Conservation (phyloP, 2,888 invertebrate genomes). For the Ennomos erosarius region DNA sequence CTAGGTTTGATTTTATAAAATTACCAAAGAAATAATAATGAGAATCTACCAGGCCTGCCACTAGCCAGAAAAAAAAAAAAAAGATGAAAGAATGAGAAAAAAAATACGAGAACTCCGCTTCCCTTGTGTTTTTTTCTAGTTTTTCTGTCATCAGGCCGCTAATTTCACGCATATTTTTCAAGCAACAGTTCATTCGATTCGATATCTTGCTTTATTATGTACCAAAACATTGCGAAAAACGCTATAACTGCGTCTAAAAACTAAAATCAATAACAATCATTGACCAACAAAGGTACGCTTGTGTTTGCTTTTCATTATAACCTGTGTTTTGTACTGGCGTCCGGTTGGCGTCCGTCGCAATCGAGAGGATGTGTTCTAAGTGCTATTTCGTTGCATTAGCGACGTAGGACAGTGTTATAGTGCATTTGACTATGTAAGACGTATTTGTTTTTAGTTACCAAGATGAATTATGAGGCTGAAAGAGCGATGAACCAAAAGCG, state of each 20-base stretch:
- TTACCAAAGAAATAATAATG: background rate
- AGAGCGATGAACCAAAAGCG: slow-evolving; percentile 84
- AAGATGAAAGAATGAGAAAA: slow-evolving; percentile 70
- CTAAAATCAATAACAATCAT: slow-evolving; percentile 85
- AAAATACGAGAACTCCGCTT: slow-evolving; percentile 79
- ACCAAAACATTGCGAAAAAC: slow-evolving; percentile 71
- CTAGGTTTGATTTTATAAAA: background rate
- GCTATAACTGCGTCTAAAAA: slow-evolving; percentile 77
- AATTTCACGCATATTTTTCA: slow-evolving; percentile 83
- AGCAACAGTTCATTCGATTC: slow-evolving; percentile 81
- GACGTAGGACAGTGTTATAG: slow-evolving; percentile 56
- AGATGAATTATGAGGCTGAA: slow-evolving; percentile 84
- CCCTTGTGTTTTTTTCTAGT: slow-evolving; percentile 85
- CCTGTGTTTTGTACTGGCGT: slow-evolving; percentile 84
- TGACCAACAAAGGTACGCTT: slow-evolving; percentile 86
- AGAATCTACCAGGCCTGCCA: slow-evolving; percentile 14
- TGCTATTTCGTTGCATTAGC: slow-evolving; percentile 55
- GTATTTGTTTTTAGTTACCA: slow-evolving; percentile 76
- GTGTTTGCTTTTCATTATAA: slow-evolving; percentile 82
- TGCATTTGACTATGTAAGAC: slow-evolving; percentile 48
- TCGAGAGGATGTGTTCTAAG: slow-evolving; percentile 65
- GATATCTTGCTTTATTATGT: slow-evolving; percentile 79
- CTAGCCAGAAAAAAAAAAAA: slow-evolving; percentile 33
- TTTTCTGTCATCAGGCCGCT: slow-evolving; percentile 83
- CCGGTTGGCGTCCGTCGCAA: slow-evolving; percentile 84